These are phyloP conservation scores for Drosophila arizonae DNA, from an alignment of 1,140 invertebrate species.

Conservation along the genomic window DNA sequence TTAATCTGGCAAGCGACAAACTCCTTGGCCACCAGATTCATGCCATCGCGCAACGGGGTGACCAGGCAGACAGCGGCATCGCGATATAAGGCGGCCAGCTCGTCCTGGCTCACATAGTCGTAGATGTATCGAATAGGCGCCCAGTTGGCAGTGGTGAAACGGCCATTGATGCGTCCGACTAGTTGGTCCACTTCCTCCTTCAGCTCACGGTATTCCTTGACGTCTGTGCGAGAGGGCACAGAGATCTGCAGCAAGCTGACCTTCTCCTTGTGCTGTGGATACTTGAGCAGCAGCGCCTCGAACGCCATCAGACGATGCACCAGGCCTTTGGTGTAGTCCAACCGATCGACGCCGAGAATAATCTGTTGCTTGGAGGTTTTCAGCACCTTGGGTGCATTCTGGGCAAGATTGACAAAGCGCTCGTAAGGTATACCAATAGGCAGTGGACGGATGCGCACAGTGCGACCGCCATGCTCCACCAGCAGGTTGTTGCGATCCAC, in stretches of 20 bases:
- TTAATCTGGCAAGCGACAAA: slow-evolving; percentile 96
- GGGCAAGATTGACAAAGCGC: slow-evolving; percentile 91
- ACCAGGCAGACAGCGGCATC: slow-evolving; percentile 93
- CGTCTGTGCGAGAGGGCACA: slow-evolving; percentile 94
- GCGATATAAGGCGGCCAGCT: slow-evolving; percentile 92
- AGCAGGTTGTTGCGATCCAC: slow-evolving; percentile 93
- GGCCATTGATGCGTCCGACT: slow-evolving; percentile 93
- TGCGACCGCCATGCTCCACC: slow-evolving; percentile 93
- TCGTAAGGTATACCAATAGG: slow-evolving; percentile 95
- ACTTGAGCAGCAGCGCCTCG: slow-evolving; percentile 91
- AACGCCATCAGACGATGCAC: slow-evolving; percentile 93
- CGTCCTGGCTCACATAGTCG: slow-evolving; percentile 93
- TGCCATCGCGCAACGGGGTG: slow-evolving; percentile 93
- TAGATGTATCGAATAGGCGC: slow-evolving; percentile 96
- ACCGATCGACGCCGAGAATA: slow-evolving; percentile 91
- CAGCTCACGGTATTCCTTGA: slow-evolving; percentile 94
- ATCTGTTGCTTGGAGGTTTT: slow-evolving; percentile 89
- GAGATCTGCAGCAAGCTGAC: slow-evolving; percentile 93
- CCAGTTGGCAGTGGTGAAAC: slow-evolving; percentile 94
- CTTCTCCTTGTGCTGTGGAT: slow-evolving; percentile 93
- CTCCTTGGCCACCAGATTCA: slow-evolving; percentile 97
- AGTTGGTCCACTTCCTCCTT: slow-evolving; percentile 96
- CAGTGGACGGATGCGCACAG: slow-evolving; percentile 91
- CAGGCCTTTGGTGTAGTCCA: slow-evolving; percentile 96
- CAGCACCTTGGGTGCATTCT: slow-evolving; percentile 89